Conservation (phyloP, 2,797 vertebrate genomes). For the Octomys mimax region DNA sequence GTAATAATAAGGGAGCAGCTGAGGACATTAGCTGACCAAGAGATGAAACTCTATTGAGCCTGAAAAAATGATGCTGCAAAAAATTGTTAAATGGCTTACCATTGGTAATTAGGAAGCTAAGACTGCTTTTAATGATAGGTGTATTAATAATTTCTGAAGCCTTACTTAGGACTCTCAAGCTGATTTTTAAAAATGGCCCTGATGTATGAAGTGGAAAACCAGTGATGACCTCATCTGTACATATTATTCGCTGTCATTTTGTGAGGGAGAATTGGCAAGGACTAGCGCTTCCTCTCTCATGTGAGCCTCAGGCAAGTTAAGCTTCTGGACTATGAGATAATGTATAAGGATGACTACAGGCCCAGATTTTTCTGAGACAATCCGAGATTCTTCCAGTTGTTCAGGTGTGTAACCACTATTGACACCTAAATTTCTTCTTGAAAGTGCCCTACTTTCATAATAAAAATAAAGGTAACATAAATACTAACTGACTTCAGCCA, state of each 20-base stretch:
- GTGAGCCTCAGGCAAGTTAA: neutral
- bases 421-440: neutral
- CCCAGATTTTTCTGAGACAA: neutral
- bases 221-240: neutral
- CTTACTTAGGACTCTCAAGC: neutral
- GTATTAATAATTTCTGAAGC: neutral
- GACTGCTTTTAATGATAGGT: neutral
- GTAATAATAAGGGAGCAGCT: neutral
- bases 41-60: neutral
- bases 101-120: neutral
- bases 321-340: neutral
- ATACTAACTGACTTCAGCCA: neutral
- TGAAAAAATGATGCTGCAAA: neutral
- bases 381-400: neutral
- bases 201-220: neutral
- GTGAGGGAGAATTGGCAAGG: neutral
- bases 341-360: neutral
- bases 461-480: neutral
- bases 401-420: neutral
- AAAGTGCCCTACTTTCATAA: neutral
- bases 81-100: neutral
- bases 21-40: neutral
- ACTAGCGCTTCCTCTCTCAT: neutral
- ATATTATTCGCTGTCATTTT: neutral
- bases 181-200: constrained; percentile 28